Evolutionary conservation across 2,888 invertebrate species (phyloP).

Genomic region (Diarsia dahlii): DNA sequence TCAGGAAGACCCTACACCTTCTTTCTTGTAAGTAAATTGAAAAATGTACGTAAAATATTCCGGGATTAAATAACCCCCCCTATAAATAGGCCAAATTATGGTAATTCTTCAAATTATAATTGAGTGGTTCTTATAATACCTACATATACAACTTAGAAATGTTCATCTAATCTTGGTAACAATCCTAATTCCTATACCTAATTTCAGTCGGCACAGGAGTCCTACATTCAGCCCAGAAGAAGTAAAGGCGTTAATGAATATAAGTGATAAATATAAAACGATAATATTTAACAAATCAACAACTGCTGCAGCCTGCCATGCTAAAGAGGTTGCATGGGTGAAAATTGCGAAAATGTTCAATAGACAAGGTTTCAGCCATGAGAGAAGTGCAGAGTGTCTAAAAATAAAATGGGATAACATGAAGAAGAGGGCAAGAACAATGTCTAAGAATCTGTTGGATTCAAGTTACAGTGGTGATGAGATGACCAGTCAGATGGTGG

Average conservation of each 20-base stretch:
- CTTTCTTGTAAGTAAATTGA: slow-evolving; percentile 55
- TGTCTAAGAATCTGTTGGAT: slow-evolving; percentile 77
- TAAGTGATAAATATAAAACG: slow-evolving; percentile 80
- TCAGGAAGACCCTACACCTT: slow-evolving; percentile 58
- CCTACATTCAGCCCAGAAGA: slow-evolving; percentile 79
- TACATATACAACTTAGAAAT: background rate
- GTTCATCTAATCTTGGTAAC: background rate
- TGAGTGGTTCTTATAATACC: background rate
- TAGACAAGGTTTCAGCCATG: slow-evolving; percentile 71
- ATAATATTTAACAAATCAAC: slow-evolving; percentile 81
- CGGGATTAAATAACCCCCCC: background rate
- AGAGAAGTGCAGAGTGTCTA: slow-evolving; percentile 76
- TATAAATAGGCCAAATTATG: background rate
- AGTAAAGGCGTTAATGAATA: slow-evolving; percentile 75
- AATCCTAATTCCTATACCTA: background rate
- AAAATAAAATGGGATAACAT: slow-evolving; percentile 86
- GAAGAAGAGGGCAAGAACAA: slow-evolving; percentile 77
- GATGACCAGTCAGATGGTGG: slow-evolving; percentile 72
- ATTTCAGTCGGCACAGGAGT: slow-evolving; percentile 77
- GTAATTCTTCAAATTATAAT: background rate
- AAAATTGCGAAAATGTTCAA: slow-evolving; percentile 82
- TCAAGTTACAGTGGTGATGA: slow-evolving; percentile 72
- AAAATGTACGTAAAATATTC: slow-evolving; percentile 1
- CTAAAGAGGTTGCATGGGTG: slow-evolving; percentile 82
- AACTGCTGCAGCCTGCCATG: slow-evolving; percentile 72